Base-by-base conservation (phyloP, 2,888 invertebrate genomes). In the Pediacus dermestoides region DNA sequence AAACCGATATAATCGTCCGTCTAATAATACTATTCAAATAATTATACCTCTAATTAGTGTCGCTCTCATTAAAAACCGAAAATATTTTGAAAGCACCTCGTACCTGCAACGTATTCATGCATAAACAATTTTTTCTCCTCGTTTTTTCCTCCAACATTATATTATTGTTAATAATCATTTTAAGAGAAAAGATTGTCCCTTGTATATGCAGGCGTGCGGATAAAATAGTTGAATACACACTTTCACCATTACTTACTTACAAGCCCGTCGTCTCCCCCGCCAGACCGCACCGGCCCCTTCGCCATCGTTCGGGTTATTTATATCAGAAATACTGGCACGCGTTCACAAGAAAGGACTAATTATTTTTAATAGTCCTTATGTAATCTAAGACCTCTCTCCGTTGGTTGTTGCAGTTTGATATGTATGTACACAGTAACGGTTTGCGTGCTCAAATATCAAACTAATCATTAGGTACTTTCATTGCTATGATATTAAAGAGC, bases 301-400 rank as follows among this genome's bases (percentile, higher is more conserved):
- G n/a, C n/a, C n/a, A n/a, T n/a, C 51, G 57, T 52, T 58, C 53
- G 55, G 53, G 52, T 60, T 60, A 57, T 60, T 57, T 59, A 58
- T 59, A 58, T 48, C 53, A 51, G 59, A 57, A 57, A 55, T 56
- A 50, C 45, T 52, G 62, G 63, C 63, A 63, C 63, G 63, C 61
- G 63, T 55, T 59, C 51, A 47, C 52, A 61, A 63, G 62, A 64
- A 63, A 61, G 58, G 58, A 59, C 64, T 64, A 62, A 63, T 64
- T 64, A 64, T 63, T 64, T 64, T 63, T 64, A 64, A 64, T 63
- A 57, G 61, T 52, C 53, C 56, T 63, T 64, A 61, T 57, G 59
- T 57, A 64, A 63, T 42, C 47, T 34, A 43, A 41, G 42, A 35
- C 48, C 46, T 50, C 46, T 48, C 50, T 48, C 41, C 34, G n/a